Base-by-base conservation (phyloP, 2,888 invertebrate species). In the Crioceris asparagi region DNA sequence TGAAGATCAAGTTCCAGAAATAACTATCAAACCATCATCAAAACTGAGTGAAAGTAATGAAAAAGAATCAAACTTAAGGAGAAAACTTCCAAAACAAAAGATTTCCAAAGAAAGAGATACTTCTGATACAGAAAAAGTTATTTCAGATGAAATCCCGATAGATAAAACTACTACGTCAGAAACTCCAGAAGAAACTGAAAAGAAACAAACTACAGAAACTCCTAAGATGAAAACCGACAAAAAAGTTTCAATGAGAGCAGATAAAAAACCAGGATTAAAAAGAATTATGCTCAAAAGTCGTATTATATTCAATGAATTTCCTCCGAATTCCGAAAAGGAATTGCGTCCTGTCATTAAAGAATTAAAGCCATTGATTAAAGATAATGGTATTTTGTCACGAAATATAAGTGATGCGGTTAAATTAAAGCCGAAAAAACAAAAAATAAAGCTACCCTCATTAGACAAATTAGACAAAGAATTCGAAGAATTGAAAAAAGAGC, bases 251-350 rank as follows among this genome's bases (percentile, higher is more conserved):
- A n/a, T n/a, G n/a, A n/a, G n/a, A n/a, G n/a, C n/a, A n/a, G n/a
- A n/a, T n/a, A n/a, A n/a, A n/a, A n/a, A n/a, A 64, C 45, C 62
- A 66, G 26, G 61, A 63, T 29, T 26, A 49, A 29, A 47, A 48
- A 43, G 39, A 53, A 46, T 54, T 58, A 63, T 11, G 26, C 40
- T 1, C 11, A 81, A 79, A 53, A 83, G 83, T 57, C 70, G 79
- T 47, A 79, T 83, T 12, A 70, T 65, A 31, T 71, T 70, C 48
- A 57, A 70, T 1, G 65, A 67, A 35, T 68, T 67, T 46, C 64
- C 66, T 36, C 60, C 64, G 12, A 37, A 48, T 11, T 34, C 46
- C 11, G 61, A 62, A 55, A 35, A 49, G n/a, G 51, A 61, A 40
- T 52, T 60, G 23, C 42, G 45, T 29, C 57, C 60, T 4, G 41